Evolutionary conservation across 2,797 vertebrate genomes (phyloP), one percentile per base, ranked within the genome.

Genomic region (Syngnathus acus): DNA sequence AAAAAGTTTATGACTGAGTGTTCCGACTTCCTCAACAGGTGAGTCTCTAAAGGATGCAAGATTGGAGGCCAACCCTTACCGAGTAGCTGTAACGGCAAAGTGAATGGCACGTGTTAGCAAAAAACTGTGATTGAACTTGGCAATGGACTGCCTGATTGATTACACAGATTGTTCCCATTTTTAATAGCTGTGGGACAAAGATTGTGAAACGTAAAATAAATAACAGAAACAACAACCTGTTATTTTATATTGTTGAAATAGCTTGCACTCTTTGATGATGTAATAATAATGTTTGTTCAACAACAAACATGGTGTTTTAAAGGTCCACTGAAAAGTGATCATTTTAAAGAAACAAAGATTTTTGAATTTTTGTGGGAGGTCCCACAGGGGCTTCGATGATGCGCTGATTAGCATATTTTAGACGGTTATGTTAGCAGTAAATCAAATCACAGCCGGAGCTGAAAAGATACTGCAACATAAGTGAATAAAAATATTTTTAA

Each of bases 61-160:
- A 9, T 23, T 42, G 17, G 40, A 62, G 40, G 45, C 42, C 40
- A 45, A 62, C 11, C 21, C 11, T 23, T 26, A 42, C 39, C 43
- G 21, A 19, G 7, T 60, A 21, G 10, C 8, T 26, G 45, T 62
- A 23, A 23, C 6, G 40, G 21, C 40, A 23, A 61, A 42, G 21
- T 2, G 39, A 42, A 61, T 40, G 9, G 14, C 26, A 39, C n/a
- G 32, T 23, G 23, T 23, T 23, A 23, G 23, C 1, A 23, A 23
- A 23, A 23, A n/a, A n/a, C n/a, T 40, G 11, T 7, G 54, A 32
- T 81, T 78, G 80, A 86, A 87, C 88, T 89, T 91, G 88, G 87
- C 85, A 83, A 73, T 84, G 84, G 79, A 74, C 8, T 16, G n/a
- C 17, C 42, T 37, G 16, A 59, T 72, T 0, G 65, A 74, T 76